A percentile compares a stretch with the other conserved stretches of the same genome.
Evolutionary conservation across 1,140 invertebrate species (phyloP).

Genomic region (Contarinia nasturtii): DNA sequence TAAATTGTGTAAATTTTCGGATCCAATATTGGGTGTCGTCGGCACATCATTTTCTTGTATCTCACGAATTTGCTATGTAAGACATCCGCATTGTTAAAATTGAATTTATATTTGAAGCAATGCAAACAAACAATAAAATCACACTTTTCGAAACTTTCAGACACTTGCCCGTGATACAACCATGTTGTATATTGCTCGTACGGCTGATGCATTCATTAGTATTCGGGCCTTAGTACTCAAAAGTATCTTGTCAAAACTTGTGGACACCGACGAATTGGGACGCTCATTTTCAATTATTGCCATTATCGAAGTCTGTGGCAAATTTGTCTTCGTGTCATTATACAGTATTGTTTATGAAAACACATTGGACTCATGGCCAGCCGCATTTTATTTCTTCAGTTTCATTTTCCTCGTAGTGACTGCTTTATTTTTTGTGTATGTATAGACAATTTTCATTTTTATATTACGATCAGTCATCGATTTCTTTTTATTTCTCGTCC

Average conservation of each 20-base stretch:
- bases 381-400: constrained; percentile 19
- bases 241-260: constrained; percentile 19
- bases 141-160: neutral
- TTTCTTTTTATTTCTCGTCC: no score
- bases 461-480: no score
- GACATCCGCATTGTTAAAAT: constrained; percentile 1
- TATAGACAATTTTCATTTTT: neutral
- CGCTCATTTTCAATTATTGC: constrained; percentile 23
- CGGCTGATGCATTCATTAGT: constrained; percentile 19
- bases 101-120: neutral
- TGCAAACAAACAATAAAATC: no score
- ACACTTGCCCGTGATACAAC: neutral
- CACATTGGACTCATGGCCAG: constrained; percentile 17
- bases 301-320: constrained; percentile 17
- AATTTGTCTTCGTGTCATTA: constrained; percentile 19
- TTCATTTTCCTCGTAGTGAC: constrained; percentile 21
- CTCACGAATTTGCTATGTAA: constrained; percentile 16
- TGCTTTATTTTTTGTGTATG: constrained; percentile 21
- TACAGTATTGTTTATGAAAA: constrained; percentile 16
- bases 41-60: constrained; percentile 15
- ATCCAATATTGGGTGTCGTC: constrained; percentile 17
- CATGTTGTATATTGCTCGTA: constrained; percentile 16
- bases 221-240: constrained; percentile 21
- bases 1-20: constrained; percentile 18
- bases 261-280: constrained; percentile 18